Conservation (phyloP, 2,888 invertebrate species). For the Trichacis sp. region DNA sequence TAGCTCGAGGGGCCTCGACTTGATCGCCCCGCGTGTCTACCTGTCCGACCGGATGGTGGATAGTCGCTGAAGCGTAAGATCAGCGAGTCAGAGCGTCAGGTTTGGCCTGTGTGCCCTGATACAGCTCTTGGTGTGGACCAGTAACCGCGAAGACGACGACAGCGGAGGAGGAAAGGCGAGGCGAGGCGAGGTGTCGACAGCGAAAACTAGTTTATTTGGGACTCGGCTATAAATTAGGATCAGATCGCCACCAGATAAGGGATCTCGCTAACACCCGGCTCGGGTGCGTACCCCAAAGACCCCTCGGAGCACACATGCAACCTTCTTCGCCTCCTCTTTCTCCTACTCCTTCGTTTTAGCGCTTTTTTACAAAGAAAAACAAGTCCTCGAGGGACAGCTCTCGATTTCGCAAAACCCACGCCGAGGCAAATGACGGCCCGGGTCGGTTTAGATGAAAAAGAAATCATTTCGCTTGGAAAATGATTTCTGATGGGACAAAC, state of each 20-base stretch:
- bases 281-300: constrained; percentile 58
- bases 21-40: constrained; percentile 33
- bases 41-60: constrained; percentile 42
- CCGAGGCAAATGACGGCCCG: constrained; percentile 20
- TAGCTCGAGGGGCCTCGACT: constrained; percentile 38
- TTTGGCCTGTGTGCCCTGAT: constrained; percentile 17
- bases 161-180: constrained; percentile 23
- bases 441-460: constrained; percentile 11
- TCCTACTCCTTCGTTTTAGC: no score
- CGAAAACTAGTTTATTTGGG: constrained; percentile 70
- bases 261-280: constrained; percentile 67
- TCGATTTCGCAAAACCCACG: constrained; percentile 21
- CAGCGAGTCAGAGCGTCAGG: constrained; percentile 38
- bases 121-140: constrained; percentile 26
- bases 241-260: constrained; percentile 69
- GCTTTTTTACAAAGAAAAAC: not conserved
- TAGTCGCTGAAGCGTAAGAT: constrained; percentile 40
- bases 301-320: constrained; percentile 44
- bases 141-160: constrained; percentile 29
- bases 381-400: not conserved
- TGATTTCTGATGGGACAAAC: constrained; percentile 37
- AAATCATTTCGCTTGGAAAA: constrained; percentile 33
- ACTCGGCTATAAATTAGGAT: constrained; percentile 69
- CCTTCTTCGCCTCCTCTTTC: constrained; percentile 21
- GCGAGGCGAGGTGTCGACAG: constrained; percentile 66